Conservation (phyloP, 2,888 invertebrate species). For the Nebria salina region DNA sequence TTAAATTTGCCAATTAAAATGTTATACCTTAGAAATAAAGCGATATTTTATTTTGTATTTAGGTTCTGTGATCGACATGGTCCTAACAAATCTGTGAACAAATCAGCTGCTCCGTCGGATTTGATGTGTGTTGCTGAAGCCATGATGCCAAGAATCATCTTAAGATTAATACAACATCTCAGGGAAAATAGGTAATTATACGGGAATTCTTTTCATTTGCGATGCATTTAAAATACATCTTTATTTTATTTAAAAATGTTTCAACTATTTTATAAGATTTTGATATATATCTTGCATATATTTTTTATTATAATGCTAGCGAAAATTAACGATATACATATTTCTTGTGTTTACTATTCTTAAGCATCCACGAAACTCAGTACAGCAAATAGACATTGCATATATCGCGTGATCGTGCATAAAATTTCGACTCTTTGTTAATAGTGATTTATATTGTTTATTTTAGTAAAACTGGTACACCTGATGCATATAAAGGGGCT, state of each 20-base stretch:
- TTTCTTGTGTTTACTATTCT: no score
- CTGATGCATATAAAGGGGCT: constrained; percentile 71
- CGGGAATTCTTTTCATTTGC: constrained; percentile 2
- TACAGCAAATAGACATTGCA: no score
- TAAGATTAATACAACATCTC: constrained; percentile 89
- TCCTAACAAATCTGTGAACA: constrained; percentile 81
- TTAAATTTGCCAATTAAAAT: not conserved
- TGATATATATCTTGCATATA: no score
- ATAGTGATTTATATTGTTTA: not conserved
- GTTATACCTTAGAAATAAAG: no score
- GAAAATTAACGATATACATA: no score
- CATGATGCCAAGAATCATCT: constrained; percentile 92
- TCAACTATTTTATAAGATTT: no score
- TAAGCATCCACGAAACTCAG: no score
- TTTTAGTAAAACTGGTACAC: constrained; percentile 59
- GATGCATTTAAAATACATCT: no score
- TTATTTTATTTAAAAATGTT: no score
- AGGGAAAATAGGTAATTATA: constrained; percentile 77
- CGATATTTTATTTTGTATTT: constrained; percentile 53
- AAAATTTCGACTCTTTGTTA: not conserved
- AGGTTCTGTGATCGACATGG: constrained; percentile 95
- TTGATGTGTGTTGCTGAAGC: constrained; percentile 91
- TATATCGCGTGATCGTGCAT: no score
- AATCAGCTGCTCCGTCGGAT: constrained; percentile 82
- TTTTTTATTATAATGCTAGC: no score